Percentiles rank a stretch among this genome's conserved stretches.
Conservation (phyloP, 2,113 vertebrate genomes). For the Nothobranchius furzeri region DNA sequence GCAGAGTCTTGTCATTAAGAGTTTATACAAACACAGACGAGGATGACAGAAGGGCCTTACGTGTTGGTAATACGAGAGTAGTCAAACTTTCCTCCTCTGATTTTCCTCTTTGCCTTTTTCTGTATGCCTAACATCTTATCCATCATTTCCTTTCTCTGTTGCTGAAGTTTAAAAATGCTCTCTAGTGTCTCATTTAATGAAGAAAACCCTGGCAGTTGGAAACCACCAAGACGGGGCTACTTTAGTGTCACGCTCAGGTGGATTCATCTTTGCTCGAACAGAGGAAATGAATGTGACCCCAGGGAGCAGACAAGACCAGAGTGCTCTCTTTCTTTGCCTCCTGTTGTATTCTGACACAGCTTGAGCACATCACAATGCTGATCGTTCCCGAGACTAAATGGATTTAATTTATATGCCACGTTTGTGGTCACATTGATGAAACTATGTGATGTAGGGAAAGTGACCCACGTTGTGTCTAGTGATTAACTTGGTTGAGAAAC, state of each 20-base stretch:
- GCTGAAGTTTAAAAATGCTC: constrained; percentile 32
- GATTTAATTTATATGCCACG: constrained; percentile 8
- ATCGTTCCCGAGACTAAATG: constrained; percentile 35
- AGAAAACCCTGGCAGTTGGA: constrained; percentile 43
- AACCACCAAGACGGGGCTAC: constrained; percentile 33
- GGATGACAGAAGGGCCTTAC: constrained; percentile 27
- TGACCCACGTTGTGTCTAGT: constrained; percentile 3
- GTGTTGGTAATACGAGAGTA: constrained; percentile 36
- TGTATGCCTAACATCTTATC: constrained; percentile 39
- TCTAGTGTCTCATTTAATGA: constrained; percentile 51
- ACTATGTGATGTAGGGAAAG: constrained; percentile 12
- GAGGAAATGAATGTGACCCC: constrained; percentile 32
- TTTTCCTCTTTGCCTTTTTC: background rate
- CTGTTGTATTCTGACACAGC: constrained; percentile 25
- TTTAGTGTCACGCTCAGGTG: constrained; percentile 57
- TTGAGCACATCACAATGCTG: constrained; percentile 29
- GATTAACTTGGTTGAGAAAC: constrained; percentile 3
- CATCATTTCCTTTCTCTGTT: constrained; percentile 26
- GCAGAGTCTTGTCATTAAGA: constrained; percentile 21
- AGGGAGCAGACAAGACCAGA: constrained; percentile 10
- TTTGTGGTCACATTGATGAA: background rate
- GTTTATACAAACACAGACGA: constrained; percentile 45
- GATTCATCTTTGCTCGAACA: constrained; percentile 39
- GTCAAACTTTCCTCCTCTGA: constrained; percentile 12
- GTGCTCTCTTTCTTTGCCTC: constrained; percentile 42